Evolutionary conservation across 2,113 vertebrate species (phyloP), one percentile per base, ranked within the genome.

Genomic region (Machaerirhynchus nigripectus): DNA sequence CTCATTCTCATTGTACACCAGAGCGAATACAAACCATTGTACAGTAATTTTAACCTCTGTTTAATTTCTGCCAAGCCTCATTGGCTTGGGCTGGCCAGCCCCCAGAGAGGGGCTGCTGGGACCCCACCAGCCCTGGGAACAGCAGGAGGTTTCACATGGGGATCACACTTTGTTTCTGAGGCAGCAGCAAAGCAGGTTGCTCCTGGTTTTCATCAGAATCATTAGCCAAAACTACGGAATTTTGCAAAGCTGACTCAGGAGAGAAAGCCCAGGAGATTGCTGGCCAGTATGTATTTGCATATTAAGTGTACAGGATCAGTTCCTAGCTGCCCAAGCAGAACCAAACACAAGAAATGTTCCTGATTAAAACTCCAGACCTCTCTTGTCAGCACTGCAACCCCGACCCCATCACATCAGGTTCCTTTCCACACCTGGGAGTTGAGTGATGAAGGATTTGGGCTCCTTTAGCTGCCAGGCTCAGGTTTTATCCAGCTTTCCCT

Each of bases 21-120:
- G 50, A 57, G 9, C 0, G 0, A 40, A 40, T 15, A 3, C 8
- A 13, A 42, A 26, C 2, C 0, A 0, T 20, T 44, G 33, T 14
- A 26, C 27, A 3, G 31, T 27, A 37, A 33, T 56, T 81, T 60
- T 44, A 27, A 76, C 24, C 16, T 89, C 24, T 30, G 70, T 33
- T 73, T 27, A 33, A 52, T 91, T 86, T 93, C 79, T 85, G 50
- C 59, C 5, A 8, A 23, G 17, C 35, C 60, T 70, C 12, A 2
- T 15, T 71, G 11, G 3, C 57, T 35, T 40, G 26, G n/a, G 37
- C 50, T 89, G 64, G 22, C 44, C 88, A 47, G 60, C 7, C 37
- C 44, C 20, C 13, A 12, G 18, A 39, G 68, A 6, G 22, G 42
- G 15, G 37, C 28, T 30, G 42, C 52, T 92, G 86, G 69, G n/a